Percentiles rank a stretch among this genome's conserved stretches.
Conservation (phyloP, 2,888 invertebrate species). For the Ichneumoninae sp. region DNA sequence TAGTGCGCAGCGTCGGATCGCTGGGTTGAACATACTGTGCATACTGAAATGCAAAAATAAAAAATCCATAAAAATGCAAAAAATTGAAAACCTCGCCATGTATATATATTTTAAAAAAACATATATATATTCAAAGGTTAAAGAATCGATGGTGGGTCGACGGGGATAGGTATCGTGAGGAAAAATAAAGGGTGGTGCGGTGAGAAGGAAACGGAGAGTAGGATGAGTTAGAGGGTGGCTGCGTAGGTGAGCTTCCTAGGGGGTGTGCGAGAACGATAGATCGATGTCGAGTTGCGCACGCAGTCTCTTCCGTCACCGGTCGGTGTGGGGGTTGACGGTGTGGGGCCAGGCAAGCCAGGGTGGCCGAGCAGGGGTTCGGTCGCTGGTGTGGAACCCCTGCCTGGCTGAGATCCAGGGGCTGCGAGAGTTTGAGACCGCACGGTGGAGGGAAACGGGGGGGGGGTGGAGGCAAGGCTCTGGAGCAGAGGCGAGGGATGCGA, state of each 20-base stretch:
- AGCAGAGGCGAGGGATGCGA: neutral
- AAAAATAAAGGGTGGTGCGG: neutral
- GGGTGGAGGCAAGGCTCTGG: neutral
- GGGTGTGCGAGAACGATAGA: constrained; percentile 71
- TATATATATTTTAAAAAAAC: no score
- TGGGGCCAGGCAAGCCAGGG: constrained; percentile 66
- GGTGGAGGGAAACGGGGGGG: constrained; percentile 27
- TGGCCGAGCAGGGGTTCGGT: constrained; percentile 63
- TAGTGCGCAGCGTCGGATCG: no score
- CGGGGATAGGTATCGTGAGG: no score
- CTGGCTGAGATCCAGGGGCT: constrained; percentile 64
- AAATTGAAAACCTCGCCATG: no score
- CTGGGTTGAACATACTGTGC: no score
- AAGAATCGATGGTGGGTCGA: no score
- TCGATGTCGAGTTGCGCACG: constrained; percentile 80
- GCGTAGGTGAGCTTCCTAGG: constrained; percentile 45
- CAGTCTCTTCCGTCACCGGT: constrained; percentile 74
- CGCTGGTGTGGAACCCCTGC: constrained; percentile 58
- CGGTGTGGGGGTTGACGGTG: constrained; percentile 71
- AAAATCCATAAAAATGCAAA: no score
- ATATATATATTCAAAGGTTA: no score
- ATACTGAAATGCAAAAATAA: no score
- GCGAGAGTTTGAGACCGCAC: constrained; percentile 41
- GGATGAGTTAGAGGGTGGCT: constrained; percentile 37
- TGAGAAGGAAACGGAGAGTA: constrained; percentile 22